Evolutionary conservation across 2,888 invertebrate species (phyloP).

Genomic region (Archips crataeganus): DNA sequence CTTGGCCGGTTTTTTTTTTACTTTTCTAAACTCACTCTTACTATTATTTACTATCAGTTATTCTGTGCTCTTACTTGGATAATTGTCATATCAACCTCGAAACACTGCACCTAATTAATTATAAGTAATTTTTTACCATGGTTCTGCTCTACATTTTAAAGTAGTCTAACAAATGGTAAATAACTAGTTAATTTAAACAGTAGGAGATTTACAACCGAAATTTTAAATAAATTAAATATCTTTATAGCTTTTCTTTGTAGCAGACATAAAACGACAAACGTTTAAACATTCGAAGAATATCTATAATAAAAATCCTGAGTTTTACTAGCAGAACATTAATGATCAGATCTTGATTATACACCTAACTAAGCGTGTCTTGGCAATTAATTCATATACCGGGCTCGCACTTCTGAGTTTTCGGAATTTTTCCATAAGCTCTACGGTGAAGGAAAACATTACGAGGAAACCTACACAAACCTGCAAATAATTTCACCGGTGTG

Average conservation of each 20-base stretch:
- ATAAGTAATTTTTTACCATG: too few relatives aligned
- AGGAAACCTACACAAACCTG: too few relatives aligned
- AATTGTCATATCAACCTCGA: too few relatives aligned
- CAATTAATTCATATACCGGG: neutral
- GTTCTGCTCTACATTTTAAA: neutral
- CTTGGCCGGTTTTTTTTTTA: too few relatives aligned
- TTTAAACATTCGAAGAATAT: neutral
- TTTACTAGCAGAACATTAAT: neutral
- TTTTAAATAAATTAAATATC: neutral
- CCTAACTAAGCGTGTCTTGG: neutral
- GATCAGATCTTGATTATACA: neutral
- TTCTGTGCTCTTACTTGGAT: too few relatives aligned
- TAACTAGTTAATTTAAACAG: neutral
- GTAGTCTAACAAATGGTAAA: neutral
- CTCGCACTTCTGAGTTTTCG: too few relatives aligned
- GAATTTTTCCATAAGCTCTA: neutral
- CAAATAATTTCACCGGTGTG: too few relatives aligned
- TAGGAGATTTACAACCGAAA: neutral
- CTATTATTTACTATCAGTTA: too few relatives aligned
- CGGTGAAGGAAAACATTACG: too few relatives aligned
- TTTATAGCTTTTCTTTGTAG: conserved; percentile 7
- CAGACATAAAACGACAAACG: neutral
- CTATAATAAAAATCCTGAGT: conserved; percentile 4
- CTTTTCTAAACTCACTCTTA: neutral
- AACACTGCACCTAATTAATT: too few relatives aligned